A percentile compares a stretch with the other conserved stretches of the same genome.
phyloP scores from a whole-genome alignment of 2,113 vertebrate genomes.

The Chionodraco myersi region DNA sequence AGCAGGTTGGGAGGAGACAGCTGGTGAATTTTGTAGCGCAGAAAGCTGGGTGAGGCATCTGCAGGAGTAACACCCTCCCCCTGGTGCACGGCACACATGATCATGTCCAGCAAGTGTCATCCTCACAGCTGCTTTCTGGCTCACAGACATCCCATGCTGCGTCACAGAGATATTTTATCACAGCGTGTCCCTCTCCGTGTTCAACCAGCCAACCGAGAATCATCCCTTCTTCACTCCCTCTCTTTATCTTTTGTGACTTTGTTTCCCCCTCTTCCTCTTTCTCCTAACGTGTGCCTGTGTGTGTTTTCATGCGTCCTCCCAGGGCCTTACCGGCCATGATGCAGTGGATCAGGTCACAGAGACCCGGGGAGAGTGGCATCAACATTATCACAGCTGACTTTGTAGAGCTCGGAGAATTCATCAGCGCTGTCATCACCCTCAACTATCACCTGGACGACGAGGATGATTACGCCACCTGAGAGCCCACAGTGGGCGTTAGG shows the following conservation, averaged over 20 bases:
- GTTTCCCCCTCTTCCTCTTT: not conserved
- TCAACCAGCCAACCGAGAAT: conserved; percentile 41
- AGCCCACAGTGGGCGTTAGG: conserved; percentile 21
- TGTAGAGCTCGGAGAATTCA: conserved; percentile 97
- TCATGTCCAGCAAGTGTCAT: conserved; percentile 49
- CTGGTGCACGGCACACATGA: conserved; percentile 34
- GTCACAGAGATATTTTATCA: conserved; percentile 49
- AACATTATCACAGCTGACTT: conserved; percentile 98
- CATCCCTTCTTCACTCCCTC: conserved; percentile 11
- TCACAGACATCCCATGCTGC: conserved; percentile 50
- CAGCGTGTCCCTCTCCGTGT: conserved; percentile 20
- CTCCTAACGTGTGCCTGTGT: not conserved
- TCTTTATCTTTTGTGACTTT: conserved; percentile 19
- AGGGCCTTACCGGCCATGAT: conserved; percentile 98
- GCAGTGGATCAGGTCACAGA: conserved; percentile 95
- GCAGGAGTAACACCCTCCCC: conserved; percentile 24
- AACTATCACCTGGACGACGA: conserved; percentile 94
- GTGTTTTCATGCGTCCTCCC: conserved; percentile 44
- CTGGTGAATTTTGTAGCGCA: conserved; percentile 1
- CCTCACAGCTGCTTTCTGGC: conserved; percentile 62
- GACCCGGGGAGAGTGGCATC: conserved; percentile 94
- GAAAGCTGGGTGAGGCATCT: conserved; percentile 29
- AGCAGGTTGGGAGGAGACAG: not conserved
- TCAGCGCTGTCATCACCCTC: conserved; percentile 97
- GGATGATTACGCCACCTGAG: conserved; percentile 93